Base-by-base conservation (phyloP, 2,797 vertebrate genomes). In the Betta splendens region DNA sequence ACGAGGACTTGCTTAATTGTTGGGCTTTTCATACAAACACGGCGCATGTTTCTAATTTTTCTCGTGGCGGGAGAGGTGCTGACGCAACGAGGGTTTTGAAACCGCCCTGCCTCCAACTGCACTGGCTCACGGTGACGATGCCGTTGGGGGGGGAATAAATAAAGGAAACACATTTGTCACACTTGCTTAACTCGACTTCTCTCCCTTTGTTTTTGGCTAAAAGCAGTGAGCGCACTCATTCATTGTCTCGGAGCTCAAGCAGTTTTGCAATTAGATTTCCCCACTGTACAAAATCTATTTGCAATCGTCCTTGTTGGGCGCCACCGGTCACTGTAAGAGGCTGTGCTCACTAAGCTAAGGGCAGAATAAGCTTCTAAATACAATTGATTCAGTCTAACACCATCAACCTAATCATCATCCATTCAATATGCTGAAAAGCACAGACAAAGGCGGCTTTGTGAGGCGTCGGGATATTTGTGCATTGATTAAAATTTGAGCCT, bases 401-500 rank as follows among this genome's bases (percentile, higher is more conserved):
- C 39, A 46, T 40, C 25, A 26, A 25, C 55, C 56, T 54, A 29
- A 58, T 53, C 29, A 40, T 20, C 72, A 56, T 44, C 46, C 32
- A 50, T 21, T 68, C 44, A 51, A 12, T 50, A 23, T 61, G 28
- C 20, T 42, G 6, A 69, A 39, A 64, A 10, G 17, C 42, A 45
- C 33, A 32, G 16, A 25, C 45, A 74, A 56, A 51, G 36, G 39
- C 40, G 28, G 31, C n/a, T 54, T 12, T 5, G 49, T 71, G 53
- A 75, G 68, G 78, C 67, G 75, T 21, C 46, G 39, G 62, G 63
- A 40, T 61, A 57, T 68, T 53, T 66, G 53, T 52, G 47, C 33
- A 46, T 47, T 77, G 58, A 84, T 71, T 67, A 74, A 67, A 61
- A 77, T 67, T 58, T 64, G 38, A 37, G 49, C 50, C 35, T 61